phyloP scores from a whole-genome alignment of 1,140 invertebrate species.

The Sycophaga agraensis region DNA sequence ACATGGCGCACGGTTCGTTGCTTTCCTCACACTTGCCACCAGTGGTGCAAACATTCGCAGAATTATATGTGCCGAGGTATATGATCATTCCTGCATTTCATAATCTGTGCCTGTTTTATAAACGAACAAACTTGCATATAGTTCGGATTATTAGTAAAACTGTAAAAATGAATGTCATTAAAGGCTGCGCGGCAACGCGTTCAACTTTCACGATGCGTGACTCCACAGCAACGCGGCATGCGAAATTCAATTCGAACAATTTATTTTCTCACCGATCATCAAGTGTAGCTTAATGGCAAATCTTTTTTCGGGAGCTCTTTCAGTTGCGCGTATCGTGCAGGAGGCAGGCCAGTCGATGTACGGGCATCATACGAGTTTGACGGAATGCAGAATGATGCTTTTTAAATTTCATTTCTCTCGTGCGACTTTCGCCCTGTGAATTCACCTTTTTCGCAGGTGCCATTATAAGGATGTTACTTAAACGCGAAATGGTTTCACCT shows the following conservation, averaged over 20 bases:
- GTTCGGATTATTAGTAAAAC: no score
- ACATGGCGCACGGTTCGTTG: no score
- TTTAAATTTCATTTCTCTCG: slow-evolving; percentile 17
- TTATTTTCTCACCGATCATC: neutral
- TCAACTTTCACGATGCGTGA: no score
- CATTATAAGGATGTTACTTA: slow-evolving; percentile 5
- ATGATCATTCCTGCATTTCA: no score
- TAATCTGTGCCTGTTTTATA: no score
- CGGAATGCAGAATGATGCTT: slow-evolving; percentile 12
- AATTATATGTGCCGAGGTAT: no score
- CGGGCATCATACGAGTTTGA: neutral
- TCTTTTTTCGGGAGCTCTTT: neutral
- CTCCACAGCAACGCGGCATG: no score
- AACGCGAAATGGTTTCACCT: slow-evolving; percentile 15
- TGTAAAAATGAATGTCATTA: no score
- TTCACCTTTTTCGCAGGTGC: neutral
- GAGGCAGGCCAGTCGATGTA: neutral
- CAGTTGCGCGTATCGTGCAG: neutral
- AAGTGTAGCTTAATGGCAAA: slow-evolving; percentile 4
- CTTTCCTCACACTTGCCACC: no score
- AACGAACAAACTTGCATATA: no score
- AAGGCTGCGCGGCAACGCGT: no score
- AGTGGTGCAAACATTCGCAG: no score
- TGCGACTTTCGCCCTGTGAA: slow-evolving; percentile 6
- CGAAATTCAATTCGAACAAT: neutral